A percentile compares a stretch with the other conserved stretches of the same genome.
phyloP scores from a whole-genome alignment of 2,113 vertebrate genomes.

The Microtus oregoni region DNA sequence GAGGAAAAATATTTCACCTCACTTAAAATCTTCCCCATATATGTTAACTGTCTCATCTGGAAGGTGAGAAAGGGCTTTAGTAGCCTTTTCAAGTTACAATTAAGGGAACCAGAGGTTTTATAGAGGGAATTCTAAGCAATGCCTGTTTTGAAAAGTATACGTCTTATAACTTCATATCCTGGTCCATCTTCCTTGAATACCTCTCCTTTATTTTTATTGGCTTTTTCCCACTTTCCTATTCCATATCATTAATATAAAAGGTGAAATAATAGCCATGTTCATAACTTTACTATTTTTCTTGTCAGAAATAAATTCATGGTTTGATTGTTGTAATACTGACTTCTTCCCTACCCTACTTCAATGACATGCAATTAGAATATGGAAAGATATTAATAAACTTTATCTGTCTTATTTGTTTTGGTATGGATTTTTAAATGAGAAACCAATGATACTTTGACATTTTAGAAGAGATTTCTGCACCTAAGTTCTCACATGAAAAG shows the following conservation, averaged over 20 bases:
- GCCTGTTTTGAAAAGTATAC: not conserved
- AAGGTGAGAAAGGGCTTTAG: not conserved
- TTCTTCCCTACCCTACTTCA: not conserved
- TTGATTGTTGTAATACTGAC: not conserved
- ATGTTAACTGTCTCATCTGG: not conserved
- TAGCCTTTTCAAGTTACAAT: not conserved
- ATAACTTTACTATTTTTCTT: not conserved
- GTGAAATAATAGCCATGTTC: not conserved
- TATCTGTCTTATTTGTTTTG: not conserved
- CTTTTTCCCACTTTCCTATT: not conserved
- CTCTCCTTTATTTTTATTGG: not conserved
- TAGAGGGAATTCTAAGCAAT: not conserved
- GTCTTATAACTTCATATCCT: not conserved
- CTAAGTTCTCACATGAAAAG: conserved; percentile 10
- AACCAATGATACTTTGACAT: not conserved
- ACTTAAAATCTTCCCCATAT: not conserved
- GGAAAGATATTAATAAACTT: not conserved
- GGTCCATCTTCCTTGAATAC: not conserved
- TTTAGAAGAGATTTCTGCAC: not conserved
- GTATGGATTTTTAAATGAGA: not conserved
- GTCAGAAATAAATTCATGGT: not conserved
- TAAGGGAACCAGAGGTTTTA: not conserved
- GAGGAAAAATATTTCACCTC: not conserved
- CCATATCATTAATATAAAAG: not conserved
- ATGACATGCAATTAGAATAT: not conserved